Evolutionary conservation across 2,797 vertebrate species (phyloP).

Genomic region (Argyrosomus regius): DNA sequence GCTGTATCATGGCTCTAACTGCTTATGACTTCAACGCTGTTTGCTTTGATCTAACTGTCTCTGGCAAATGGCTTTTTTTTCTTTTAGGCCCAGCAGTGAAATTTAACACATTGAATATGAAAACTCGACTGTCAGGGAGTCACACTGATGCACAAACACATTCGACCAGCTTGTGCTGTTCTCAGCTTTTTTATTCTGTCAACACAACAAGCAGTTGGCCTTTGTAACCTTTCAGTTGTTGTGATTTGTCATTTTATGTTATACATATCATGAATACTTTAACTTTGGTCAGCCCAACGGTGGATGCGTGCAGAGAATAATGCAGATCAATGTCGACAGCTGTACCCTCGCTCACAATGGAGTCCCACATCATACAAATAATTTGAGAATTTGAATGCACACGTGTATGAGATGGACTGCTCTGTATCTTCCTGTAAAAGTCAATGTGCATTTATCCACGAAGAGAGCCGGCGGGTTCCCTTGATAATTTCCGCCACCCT

Average conservation of each 20-base stretch:
- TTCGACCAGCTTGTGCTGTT: slow-evolving; percentile 8
- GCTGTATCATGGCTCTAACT: slow-evolving; percentile 58
- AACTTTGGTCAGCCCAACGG: background rate
- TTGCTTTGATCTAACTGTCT: slow-evolving; percentile 70
- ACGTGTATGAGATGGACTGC: slow-evolving; percentile 11
- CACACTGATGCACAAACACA: slow-evolving; percentile 14
- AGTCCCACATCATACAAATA: slow-evolving; percentile 32
- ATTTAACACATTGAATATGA: slow-evolving; percentile 57
- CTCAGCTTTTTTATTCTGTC: slow-evolving; percentile 24
- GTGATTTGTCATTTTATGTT: slow-evolving; percentile 37
- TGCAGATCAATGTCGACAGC: slow-evolving; percentile 17
- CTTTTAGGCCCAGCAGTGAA: slow-evolving; percentile 39
- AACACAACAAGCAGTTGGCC: slow-evolving; percentile 31
- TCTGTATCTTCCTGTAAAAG: slow-evolving; percentile 63
- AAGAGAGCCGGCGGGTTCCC: slow-evolving; percentile 41
- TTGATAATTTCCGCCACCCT: slow-evolving; percentile 64
- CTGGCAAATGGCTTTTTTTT: slow-evolving; percentile 60
- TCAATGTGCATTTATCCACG: slow-evolving; percentile 61
- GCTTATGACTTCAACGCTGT: slow-evolving; percentile 62
- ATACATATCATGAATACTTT: slow-evolving; percentile 24
- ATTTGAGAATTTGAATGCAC: slow-evolving; percentile 22
- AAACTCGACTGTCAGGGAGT: slow-evolving; percentile 22
- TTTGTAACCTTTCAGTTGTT: slow-evolving; percentile 43
- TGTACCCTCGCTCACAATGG: slow-evolving; percentile 26
- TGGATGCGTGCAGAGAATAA: slow-evolving; percentile 25